Evolutionary conservation across 2,113 vertebrate species (phyloP).

Genomic region (Platycercus adscitus): DNA sequence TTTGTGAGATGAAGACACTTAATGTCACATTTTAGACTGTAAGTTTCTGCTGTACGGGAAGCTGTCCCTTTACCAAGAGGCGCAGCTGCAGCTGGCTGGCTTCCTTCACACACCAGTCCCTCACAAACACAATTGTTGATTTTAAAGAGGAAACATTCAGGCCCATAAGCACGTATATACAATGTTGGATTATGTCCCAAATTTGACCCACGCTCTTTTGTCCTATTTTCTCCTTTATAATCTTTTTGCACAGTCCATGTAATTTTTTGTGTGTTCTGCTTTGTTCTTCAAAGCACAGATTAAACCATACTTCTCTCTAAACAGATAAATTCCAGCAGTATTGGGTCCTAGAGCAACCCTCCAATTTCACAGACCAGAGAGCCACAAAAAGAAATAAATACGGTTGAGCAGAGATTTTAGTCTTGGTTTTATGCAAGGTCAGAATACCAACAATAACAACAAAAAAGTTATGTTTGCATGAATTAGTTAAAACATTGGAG

Average conservation of each 20-base stretch:
- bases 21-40: not conserved
- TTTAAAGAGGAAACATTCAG: not conserved
- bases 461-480: not conserved
- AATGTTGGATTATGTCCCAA: not conserved
- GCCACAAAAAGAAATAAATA: constrained; percentile 30
- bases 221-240: constrained; percentile 25
- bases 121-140: not conserved
- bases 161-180: not conserved
- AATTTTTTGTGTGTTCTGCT: not conserved
- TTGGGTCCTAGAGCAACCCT: constrained; percentile 20
- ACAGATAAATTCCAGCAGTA: constrained; percentile 49
- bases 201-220: not conserved
- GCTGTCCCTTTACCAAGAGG: not conserved
- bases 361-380: constrained; percentile 45
- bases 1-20: not conserved
- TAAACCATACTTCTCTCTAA: constrained; percentile 4
- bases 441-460: not conserved
- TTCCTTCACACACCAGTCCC: not conserved
- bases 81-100: not conserved
- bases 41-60: not conserved
- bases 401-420: not conserved
- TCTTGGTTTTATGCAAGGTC: not conserved
- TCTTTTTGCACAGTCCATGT: not conserved
- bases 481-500: not conserved
- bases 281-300: constrained; percentile 50